Evolutionary conservation across 2,888 invertebrate species (phyloP).

Genomic region (Lithodes maja): DNA sequence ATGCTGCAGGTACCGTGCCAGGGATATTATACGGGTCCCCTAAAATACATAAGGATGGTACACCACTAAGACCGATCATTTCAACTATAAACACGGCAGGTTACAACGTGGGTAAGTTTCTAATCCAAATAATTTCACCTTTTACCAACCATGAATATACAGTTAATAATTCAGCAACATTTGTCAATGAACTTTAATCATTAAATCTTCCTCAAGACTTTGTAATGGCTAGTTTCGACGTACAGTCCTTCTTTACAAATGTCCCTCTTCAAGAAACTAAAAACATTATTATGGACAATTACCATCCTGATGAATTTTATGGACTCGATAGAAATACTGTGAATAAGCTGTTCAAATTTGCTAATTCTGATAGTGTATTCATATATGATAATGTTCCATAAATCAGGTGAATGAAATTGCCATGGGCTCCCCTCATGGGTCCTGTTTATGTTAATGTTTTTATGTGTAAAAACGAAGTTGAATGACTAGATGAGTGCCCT

Average conservation of each 20-base stretch:
- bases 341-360: neutral
- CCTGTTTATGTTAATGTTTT: neutral
- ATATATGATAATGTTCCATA: no score
- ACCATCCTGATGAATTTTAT: conserved; percentile 1
- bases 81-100: neutral
- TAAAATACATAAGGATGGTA: neutral
- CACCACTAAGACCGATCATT: neutral
- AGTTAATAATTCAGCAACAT: neutral
- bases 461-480: neutral
- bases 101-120: neutral
- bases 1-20: neutral
- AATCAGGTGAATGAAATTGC: neutral
- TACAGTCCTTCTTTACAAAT: neutral
- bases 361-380: neutral
- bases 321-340: neutral
- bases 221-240: neutral
- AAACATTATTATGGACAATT: neutral
- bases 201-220: neutral
- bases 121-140: neutral
- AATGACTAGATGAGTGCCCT: neutral
- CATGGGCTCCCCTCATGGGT: neutral
- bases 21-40: neutral
- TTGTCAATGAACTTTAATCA: neutral
- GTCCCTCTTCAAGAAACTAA: neutral
- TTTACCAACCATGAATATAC: neutral